phyloP scores from a whole-genome alignment of 2,797 vertebrate species.

The Spheniscus humboldti region DNA sequence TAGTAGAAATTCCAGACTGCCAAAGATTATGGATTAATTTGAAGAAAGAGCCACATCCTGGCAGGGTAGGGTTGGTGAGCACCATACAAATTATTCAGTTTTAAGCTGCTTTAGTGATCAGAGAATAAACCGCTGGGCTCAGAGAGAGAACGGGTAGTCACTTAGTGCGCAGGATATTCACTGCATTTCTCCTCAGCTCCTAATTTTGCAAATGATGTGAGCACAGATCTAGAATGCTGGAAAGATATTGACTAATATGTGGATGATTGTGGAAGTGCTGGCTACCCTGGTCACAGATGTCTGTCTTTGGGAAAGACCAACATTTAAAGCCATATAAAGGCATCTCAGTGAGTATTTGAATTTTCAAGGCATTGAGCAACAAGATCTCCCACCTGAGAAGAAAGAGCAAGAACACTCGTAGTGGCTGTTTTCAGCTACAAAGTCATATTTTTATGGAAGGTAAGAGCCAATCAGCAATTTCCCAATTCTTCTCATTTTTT shows the following conservation, averaged over 20 bases:
- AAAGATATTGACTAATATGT: not conserved
- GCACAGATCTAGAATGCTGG: not conserved
- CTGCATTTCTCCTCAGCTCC: not conserved
- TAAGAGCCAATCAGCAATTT: not conserved
- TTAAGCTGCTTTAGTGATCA: conserved; percentile 8
- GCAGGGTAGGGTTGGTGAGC: not conserved
- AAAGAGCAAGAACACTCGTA: not conserved
- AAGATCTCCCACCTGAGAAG: not conserved
- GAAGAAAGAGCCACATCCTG: not conserved
- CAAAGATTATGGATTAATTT: not conserved
- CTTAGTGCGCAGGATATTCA: not conserved
- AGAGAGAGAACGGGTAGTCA: not conserved
- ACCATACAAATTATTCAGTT: not conserved
- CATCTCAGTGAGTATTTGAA: not conserved
- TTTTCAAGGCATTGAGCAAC: not conserved
- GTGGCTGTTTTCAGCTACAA: not conserved
- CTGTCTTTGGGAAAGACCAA: not conserved
- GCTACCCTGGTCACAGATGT: not conserved
- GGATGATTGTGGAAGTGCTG: not conserved
- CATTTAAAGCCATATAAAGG: not conserved
- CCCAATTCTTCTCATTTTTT: not conserved
- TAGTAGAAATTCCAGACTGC: not conserved
- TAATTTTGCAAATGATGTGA: not conserved
- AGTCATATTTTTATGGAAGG: not conserved
- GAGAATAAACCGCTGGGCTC: not conserved